Base-by-base conservation (phyloP, 2,113 vertebrate species). In the Eulemur macaco region DNA sequence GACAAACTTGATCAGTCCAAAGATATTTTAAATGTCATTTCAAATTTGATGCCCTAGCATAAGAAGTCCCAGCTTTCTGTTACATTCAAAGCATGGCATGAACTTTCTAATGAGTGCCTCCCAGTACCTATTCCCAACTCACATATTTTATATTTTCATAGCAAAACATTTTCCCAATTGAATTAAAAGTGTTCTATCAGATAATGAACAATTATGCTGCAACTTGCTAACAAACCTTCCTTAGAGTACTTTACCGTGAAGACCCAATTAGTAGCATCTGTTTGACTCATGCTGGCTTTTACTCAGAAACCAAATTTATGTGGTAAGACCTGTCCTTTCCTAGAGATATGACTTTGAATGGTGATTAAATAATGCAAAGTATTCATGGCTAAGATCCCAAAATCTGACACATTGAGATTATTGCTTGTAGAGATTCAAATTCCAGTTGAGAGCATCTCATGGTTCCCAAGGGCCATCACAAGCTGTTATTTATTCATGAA, bases 391-490 rank as follows among this genome's bases (percentile, higher is more conserved):
- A 73, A 91, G 64, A 90, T 87, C 91, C 94, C 92, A 97, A 97
- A 97, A 95, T 97, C 91, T 96, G 93, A 97, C 90, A 98, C 27
- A 58, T 39, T 97, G 66, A 96, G 80, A 98, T 94, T 95, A 98
- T 34, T 69, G 15, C 77, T 97, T 96, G 58, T 81, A 94, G 95
- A 96, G 95, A 89, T 95, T 84, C 95, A 98, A 97, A 94, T 82
- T 96, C 97, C 93, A 97, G 42, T 86, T 95, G 94, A 86, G 45
- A 89, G 85, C 89, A 98, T 93, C 58, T 98, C 95, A 95, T 50
- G 91, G 42, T 89, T 98, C 95, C 96, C 91, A 97, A 97, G 78
- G 37, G 84, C 68, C 96, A 96, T 96, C 91, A 97, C 96, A 95
- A 92, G 96, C 37, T 64, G 47, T 78, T 96, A 94, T 96, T 91